Conservation (phyloP, 2,888 invertebrate genomes). For the Tetramorium bicarinatum region DNA sequence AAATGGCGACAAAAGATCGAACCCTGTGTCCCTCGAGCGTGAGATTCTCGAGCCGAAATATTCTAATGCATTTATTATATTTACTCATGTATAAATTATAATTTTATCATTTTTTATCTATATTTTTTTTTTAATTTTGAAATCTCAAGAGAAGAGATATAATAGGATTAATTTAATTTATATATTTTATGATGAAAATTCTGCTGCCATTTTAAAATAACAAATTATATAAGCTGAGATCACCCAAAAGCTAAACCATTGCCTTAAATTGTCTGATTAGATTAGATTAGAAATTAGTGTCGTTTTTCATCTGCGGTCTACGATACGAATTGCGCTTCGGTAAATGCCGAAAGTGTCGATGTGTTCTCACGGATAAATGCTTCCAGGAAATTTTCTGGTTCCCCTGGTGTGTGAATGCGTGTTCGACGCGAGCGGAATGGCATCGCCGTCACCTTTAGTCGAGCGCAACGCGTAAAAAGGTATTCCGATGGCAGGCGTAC, state of each 20-base stretch:
- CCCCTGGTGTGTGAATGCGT: background rate
- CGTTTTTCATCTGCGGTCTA: background rate
- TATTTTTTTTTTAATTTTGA: background rate
- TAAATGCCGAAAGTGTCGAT: slow-evolving; percentile 30
- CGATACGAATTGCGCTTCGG: background rate
- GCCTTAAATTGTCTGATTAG: background rate
- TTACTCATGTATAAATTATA: background rate
- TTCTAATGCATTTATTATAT: background rate
- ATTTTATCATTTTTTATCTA: background rate
- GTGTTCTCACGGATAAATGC: slow-evolving; percentile 29
- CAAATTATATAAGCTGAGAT: background rate
- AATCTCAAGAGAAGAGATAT: background rate
- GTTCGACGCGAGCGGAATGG: background rate
- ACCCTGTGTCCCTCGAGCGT: background rate
- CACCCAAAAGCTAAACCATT: background rate
- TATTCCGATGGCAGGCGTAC: slow-evolving; percentile 42
- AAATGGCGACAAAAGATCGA: slow-evolving; percentile 1
- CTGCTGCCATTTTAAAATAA: background rate
- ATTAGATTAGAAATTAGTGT: slow-evolving; percentile 8
- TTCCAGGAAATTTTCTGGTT: slow-evolving; percentile 27
- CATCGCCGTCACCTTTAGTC: slow-evolving; percentile 27
- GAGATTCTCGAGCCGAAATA: background rate
- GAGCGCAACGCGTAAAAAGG: slow-evolving; percentile 10
- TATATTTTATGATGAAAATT: background rate
- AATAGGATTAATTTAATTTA: background rate